These are phyloP conservation scores for Temnothorax curvispinosus DNA, from an alignment of 1,140 invertebrate genomes.

Conservation along the genomic window DNA sequence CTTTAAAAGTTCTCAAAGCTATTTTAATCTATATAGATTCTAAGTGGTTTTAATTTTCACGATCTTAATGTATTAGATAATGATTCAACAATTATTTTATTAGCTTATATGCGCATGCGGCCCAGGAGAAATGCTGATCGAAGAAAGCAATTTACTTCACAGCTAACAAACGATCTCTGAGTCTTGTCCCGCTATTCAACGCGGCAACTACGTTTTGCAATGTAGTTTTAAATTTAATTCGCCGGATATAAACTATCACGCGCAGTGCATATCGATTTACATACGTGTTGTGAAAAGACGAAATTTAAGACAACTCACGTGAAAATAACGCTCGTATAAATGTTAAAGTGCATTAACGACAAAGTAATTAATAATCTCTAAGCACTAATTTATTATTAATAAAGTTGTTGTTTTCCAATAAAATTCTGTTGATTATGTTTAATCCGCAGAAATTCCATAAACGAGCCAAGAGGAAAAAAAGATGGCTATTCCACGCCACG, in stretches of 20 bases:
- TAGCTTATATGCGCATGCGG: neutral
- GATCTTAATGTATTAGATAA: neutral
- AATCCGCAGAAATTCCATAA: neutral
- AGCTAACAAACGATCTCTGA: neutral
- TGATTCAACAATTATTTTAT: slow-evolving; percentile 4
- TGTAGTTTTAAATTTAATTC: neutral
- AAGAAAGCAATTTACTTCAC: neutral
- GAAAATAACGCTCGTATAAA: neutral
- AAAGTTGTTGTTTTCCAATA: neutral
- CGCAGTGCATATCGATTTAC: neutral
- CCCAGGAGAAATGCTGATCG: neutral
- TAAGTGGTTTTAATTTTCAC: neutral
- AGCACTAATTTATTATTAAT: neutral
- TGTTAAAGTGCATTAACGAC: neutral
- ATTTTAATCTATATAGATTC: neutral
- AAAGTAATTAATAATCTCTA: neutral
- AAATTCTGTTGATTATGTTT: neutral
- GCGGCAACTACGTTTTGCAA: neutral
- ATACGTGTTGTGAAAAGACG: neutral
- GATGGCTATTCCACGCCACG: neutral
- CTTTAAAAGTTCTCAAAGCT: neutral
- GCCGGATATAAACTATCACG: neutral
- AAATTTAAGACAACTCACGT: neutral
- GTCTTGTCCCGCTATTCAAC: neutral
- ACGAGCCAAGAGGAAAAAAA: neutral